phyloP scores from a whole-genome alignment of 2,113 vertebrate genomes.

The Martes martes region DNA sequence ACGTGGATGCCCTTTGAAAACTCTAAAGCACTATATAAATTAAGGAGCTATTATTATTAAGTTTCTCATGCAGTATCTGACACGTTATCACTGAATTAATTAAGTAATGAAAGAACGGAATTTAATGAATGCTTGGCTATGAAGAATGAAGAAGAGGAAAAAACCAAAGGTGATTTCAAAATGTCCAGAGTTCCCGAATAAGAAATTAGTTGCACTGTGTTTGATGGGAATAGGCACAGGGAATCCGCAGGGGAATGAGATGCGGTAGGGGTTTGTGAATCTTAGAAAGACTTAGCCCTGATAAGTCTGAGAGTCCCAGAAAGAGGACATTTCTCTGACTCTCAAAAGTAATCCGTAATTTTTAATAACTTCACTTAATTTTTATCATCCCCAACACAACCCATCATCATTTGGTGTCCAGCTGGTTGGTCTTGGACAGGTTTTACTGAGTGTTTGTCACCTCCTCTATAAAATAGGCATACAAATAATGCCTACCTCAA shows the following conservation, averaged over 20 bases:
- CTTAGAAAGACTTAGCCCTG: background rate
- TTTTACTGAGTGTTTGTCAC: background rate
- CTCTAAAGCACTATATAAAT: slow-evolving; percentile 25
- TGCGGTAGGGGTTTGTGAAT: background rate
- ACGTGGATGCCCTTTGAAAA: background rate
- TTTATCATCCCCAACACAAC: background rate
- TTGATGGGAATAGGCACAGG: background rate
- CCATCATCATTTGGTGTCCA: background rate
- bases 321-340: background rate
- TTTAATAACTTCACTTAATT: background rate
- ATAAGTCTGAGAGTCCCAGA: background rate
- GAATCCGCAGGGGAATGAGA: background rate
- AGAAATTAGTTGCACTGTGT: background rate
- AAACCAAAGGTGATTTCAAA: background rate
- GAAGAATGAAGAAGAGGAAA: slow-evolving; percentile 21
- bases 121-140: slow-evolving; percentile 27
- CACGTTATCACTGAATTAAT: slow-evolving; percentile 33
- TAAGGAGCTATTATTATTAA: slow-evolving; percentile 38
- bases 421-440: background rate
- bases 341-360: background rate
- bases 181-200: background rate
- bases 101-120: slow-evolving; percentile 14
- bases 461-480: background rate
- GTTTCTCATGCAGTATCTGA: slow-evolving; percentile 24
- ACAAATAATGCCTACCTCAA: background rate